Evolutionary conservation across 2,888 invertebrate genomes (phyloP).

Genomic region (Pachliopta kotzebuea): DNA sequence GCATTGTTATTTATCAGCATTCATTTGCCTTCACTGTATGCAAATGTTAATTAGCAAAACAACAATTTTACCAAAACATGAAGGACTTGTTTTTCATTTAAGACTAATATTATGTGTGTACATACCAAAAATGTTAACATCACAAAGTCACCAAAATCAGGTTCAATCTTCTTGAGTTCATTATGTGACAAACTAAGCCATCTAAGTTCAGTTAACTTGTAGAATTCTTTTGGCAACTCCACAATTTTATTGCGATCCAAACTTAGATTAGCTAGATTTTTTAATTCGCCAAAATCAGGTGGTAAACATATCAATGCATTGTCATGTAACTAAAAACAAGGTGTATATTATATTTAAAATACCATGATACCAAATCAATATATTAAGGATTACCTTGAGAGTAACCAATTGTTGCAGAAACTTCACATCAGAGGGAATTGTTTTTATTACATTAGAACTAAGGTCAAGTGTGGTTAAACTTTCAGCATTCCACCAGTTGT

Average conservation of each 20-base stretch:
- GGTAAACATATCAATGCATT: conserved; percentile 89
- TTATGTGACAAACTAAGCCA: conserved; percentile 89
- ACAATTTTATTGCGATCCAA: conserved; percentile 85
- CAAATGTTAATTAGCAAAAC: too few species aligned
- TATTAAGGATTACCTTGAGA: conserved; percentile 81
- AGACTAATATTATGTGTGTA: not conserved
- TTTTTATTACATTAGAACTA: conserved; percentile 85
- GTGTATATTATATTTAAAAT: not conserved
- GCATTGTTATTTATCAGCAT: too few species aligned
- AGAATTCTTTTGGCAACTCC: conserved; percentile 83
- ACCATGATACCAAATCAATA: not conserved
- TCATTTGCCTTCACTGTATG: too few species aligned
- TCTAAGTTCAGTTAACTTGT: conserved; percentile 84
- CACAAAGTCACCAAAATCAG: conserved; percentile 88
- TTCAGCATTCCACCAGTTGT: conserved; percentile 92
- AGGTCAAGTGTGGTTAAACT: conserved; percentile 89
- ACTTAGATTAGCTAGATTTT: conserved; percentile 83
- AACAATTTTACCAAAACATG: too few species aligned
- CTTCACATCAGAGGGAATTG: conserved; percentile 83
- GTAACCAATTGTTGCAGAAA: conserved; percentile 84
- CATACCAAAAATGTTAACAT: conserved; percentile 82
- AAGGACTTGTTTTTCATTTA: too few species aligned
- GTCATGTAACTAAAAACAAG: conserved; percentile 86
- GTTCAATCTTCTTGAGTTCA: conserved; percentile 82
- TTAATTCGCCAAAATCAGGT: conserved; percentile 85